A percentile compares a stretch with the other conserved stretches of the same genome.
phyloP scores from a whole-genome alignment of 2,888 invertebrate genomes.

The Drosophila emarginata region DNA sequence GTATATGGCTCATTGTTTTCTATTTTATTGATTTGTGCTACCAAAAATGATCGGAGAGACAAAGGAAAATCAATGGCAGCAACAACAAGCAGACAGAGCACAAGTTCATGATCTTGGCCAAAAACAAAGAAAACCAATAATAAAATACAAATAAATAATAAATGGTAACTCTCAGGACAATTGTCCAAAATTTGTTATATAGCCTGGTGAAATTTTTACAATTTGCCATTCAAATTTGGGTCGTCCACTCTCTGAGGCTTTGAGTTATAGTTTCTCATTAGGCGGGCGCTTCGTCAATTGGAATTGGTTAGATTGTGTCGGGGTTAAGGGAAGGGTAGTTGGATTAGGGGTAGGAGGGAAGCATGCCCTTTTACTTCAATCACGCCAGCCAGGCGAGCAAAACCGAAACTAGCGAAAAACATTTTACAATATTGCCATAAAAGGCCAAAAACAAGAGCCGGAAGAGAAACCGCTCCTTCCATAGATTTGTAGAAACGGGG shows the following conservation, averaged over 20 bases:
- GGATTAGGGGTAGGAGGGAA: slow-evolving; percentile 2
- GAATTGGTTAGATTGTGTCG: background rate
- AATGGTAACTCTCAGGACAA: slow-evolving; percentile 56
- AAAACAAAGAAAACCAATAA: slow-evolving; percentile 43
- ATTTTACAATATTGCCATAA: slow-evolving; percentile 73
- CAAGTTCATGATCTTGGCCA: slow-evolving; percentile 71
- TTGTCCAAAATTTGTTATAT: slow-evolving; percentile 51
- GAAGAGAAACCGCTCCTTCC: background rate
- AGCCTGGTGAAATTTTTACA: slow-evolving; percentile 64
- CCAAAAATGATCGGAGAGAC: slow-evolving; percentile 59
- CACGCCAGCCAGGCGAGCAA: slow-evolving; percentile 40
- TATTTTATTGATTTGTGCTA: slow-evolving; percentile 70
- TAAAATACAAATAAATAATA: slow-evolving; percentile 37
- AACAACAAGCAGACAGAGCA: slow-evolving; percentile 24
- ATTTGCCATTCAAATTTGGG: slow-evolving; percentile 62
- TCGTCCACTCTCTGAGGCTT: slow-evolving; percentile 48
- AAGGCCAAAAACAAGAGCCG: slow-evolving; percentile 48
- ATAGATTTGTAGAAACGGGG: background rate
- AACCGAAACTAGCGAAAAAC: slow-evolving; percentile 34
- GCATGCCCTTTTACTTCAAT: slow-evolving; percentile 69
- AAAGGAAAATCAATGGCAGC: slow-evolving; percentile 27
- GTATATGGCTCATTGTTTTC: slow-evolving; percentile 47
- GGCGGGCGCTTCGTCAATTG: slow-evolving; percentile 42
- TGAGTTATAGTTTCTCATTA: slow-evolving; percentile 74
- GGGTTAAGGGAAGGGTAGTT: background rate